Conservation (phyloP, 2,888 invertebrate genomes). For the Chymomyza amoena region DNA sequence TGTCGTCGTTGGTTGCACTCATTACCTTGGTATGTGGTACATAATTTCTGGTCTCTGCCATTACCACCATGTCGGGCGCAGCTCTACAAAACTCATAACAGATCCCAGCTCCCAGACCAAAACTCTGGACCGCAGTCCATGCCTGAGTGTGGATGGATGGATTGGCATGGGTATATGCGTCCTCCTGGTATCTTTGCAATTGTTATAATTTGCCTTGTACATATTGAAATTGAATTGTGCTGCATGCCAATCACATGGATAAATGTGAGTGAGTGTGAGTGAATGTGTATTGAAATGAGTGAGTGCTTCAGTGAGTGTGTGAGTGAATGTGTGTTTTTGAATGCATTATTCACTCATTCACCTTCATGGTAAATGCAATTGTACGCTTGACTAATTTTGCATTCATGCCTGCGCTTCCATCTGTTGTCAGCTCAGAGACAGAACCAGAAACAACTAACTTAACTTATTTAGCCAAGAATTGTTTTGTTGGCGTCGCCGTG, state of each 20-base stretch:
- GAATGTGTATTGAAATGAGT: not conserved
- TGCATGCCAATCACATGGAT: not conserved
- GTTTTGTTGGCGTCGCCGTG: not conserved
- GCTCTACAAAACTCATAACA: not conserved
- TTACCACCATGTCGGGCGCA: not conserved
- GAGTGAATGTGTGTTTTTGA: not conserved
- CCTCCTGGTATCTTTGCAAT: slow-evolving; percentile 26
- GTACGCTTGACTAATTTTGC: slow-evolving; percentile 45
- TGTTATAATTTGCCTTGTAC: slow-evolving; percentile 36
- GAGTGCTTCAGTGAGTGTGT: not conserved
- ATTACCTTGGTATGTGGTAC: slow-evolving; percentile 34
- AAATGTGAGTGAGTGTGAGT: not conserved
- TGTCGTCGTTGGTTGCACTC: slow-evolving; percentile 38
- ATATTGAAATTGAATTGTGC: slow-evolving; percentile 43
- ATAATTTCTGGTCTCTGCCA: slow-evolving; percentile 5
- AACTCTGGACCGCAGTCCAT: not conserved
- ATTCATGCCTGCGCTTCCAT: slow-evolving; percentile 36
- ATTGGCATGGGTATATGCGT: slow-evolving; percentile 1
- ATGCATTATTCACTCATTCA: slow-evolving; percentile 29
- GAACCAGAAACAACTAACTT: slow-evolving; percentile 20
- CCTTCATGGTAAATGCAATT: slow-evolving; percentile 47
- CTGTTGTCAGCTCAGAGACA: slow-evolving; percentile 7
- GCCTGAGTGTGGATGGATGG: slow-evolving; percentile 8
- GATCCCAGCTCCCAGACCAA: not conserved
- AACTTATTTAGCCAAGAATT: slow-evolving; percentile 19